These are phyloP conservation scores for Pentamera pediparva DNA, from an alignment of 53 echinoderm and acorn worm genomes.

Conservation along the genomic window DNA sequence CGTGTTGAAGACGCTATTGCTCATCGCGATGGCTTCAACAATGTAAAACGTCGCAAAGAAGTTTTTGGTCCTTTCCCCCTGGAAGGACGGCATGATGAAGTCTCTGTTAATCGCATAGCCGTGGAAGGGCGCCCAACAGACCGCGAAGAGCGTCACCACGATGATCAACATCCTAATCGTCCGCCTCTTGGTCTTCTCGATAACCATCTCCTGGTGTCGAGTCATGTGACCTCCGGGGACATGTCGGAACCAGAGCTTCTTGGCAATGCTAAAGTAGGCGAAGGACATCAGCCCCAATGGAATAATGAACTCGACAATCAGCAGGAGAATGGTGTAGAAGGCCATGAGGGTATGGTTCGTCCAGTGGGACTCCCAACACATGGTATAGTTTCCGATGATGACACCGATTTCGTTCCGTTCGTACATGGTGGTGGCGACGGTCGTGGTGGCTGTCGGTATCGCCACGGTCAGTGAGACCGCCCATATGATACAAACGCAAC, in stretches of 20 bases:
- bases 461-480: conserved; percentile 67
- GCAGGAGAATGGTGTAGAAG: conserved; percentile 63
- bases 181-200: conserved; percentile 65
- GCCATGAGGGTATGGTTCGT: conserved; percentile 43
- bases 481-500: conserved; percentile 66
- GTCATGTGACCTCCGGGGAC: conserved; percentile 83
- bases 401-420: background rate
- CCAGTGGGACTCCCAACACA: conserved; percentile 69
- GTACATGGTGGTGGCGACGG: conserved; percentile 4
- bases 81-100: conserved; percentile 51
- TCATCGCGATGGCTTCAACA: conserved; percentile 90
- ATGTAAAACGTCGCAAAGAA: conserved; percentile 66
- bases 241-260: conserved; percentile 79
- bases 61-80: conserved; percentile 32
- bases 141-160: conserved; percentile 75
- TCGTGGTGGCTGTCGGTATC: conserved; percentile 61
- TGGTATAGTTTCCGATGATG: conserved; percentile 17
- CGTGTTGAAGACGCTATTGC: conserved; percentile 88
- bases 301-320: conserved; percentile 62
- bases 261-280: conserved; percentile 76
- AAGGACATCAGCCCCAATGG: conserved; percentile 69
- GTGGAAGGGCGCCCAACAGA: conserved; percentile 90
- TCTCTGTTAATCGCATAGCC: conserved; percentile 71
- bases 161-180: conserved; percentile 91
- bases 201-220: conserved; percentile 69